Base-by-base conservation (phyloP, 2,888 invertebrate species). In the Calameuta idolon region DNA sequence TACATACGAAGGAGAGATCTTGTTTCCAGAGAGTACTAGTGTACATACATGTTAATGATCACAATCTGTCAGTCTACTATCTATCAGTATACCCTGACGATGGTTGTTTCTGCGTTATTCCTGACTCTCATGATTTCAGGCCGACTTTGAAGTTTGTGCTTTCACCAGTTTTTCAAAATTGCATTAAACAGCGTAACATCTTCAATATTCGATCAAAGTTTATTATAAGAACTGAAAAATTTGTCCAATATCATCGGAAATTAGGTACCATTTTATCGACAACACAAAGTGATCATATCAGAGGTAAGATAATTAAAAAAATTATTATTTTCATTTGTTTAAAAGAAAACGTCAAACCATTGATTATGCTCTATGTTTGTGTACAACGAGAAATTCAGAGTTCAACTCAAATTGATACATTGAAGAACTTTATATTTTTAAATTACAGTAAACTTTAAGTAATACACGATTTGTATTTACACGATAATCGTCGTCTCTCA, bases 371-470 rank as follows among this genome's bases (percentile, higher is more conserved):
- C 23, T 23, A 9, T 9, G 55, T 2, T 23, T 55, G 55, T 9
- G 55, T 9, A 55, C 23, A 55, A 9, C 23, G 55, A 23, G 23
- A 55, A 55, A 55, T 55, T 9, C 23, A 55, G 55, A 23, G 9
- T 15, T 23, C 23, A 23, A 15, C 9, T 23, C 23, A 55, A 55
- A 2, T 55, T 55, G 23, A 82, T 88, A 88, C 89, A 89, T 87
- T 89, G 83, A 86, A 90, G 90, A 89, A 88, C 89, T 89, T 89
- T 90, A 90, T 89, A 89, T 82, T 87, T 87, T 89, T 85, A 88
- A 89, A 88, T 89, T 87, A 89, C 88, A 89, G 83, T 88, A 86
- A 89, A 88, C 88, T 88, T 87, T 76, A 87, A 87, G 86, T 88
- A 88, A 85, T 89, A 89, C 88, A 89, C 85, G 87, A 86, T 87